These are phyloP conservation scores for Euschistus heros DNA, from an alignment of 1,140 invertebrate genomes.

Conservation along the genomic window DNA sequence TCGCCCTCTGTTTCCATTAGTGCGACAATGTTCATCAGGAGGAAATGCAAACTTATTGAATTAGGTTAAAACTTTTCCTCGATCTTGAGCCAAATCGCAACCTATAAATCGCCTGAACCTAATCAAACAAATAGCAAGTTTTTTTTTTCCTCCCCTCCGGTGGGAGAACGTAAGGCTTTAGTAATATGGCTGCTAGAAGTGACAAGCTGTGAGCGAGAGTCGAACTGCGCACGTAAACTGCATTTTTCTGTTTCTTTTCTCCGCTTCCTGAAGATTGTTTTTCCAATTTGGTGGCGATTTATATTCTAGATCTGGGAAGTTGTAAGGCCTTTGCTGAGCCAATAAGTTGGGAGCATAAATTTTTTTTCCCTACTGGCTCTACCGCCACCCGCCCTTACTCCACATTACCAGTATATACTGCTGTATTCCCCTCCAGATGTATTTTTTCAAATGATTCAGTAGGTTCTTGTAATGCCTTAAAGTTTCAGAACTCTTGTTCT, in stretches of 20 bases:
- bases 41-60: not conserved
- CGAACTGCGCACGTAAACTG: not conserved
- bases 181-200: too few relatives aligned
- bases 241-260: not conserved
- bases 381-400: not conserved
- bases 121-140: constrained; percentile 15
- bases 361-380: not conserved
- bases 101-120: not conserved
- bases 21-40: not conserved
- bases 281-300: constrained; percentile 1
- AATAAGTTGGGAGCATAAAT: constrained; percentile 2
- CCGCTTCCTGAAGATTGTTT: not conserved
- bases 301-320: constrained; percentile 3
- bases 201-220: not conserved
- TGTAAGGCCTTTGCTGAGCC: not conserved
- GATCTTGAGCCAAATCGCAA: not conserved
- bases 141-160: not conserved
- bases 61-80: not conserved
- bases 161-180: too few relatives aligned
- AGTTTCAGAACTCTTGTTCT: not conserved
- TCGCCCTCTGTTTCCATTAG: not conserved
- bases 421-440: not conserved
- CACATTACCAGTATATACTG: too few relatives aligned
- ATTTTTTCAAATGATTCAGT: not conserved
- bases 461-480: not conserved